Base-by-base conservation (phyloP, 2,113 vertebrate species). In the Platysternon megacephalum region DNA sequence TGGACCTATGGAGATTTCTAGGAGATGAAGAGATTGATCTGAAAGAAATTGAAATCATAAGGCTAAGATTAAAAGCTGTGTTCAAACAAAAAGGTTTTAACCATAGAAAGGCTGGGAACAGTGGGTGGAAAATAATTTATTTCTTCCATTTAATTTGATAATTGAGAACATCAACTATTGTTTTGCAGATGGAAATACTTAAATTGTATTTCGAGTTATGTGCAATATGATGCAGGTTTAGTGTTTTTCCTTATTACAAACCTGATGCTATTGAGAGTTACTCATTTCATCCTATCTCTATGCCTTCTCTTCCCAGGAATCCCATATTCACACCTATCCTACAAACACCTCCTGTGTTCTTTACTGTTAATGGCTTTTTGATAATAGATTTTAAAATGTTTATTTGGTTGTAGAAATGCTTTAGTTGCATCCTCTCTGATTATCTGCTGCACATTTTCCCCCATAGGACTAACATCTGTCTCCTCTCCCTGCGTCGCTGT, bases 121-220 rank as follows among this genome's bases (percentile, higher is more conserved):
- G 91, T 95, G 76, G 91, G 94, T 94, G 93, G 74, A 92, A 97
- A 97, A 92, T 82, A 97, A 88, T 95, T 91, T 95, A 91, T 98
- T 90, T 51, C 91, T 55, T 94, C 68, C 12, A 2, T 95, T 97
- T 97, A 92, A 95, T 97, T 96, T 96, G 84, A 88, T 95, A 93
- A 88, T 81, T 85, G 89, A 96, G 89, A 96, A 76, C 79, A 85
- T 97, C 83, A 85, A 82, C 83, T 95, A 82, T 87, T 95, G 74
- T 94, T 97, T 97, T 87, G 78, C 82, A 93, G 52, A 91, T 95
- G 61, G 9, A 91, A 95, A 94, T 39, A 55, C 80, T 91, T 88
- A 85, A 85, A 89, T 94, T 94, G 95, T 87, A 89, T 96, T 83
- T 92, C 93, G 86, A 95, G 44, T 93, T 90, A 89, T 79, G 58